These are phyloP conservation scores for Lytechinus pictus DNA, from an alignment of 35 echinoderm and acorn worm species.

Conservation along the genomic window DNA sequence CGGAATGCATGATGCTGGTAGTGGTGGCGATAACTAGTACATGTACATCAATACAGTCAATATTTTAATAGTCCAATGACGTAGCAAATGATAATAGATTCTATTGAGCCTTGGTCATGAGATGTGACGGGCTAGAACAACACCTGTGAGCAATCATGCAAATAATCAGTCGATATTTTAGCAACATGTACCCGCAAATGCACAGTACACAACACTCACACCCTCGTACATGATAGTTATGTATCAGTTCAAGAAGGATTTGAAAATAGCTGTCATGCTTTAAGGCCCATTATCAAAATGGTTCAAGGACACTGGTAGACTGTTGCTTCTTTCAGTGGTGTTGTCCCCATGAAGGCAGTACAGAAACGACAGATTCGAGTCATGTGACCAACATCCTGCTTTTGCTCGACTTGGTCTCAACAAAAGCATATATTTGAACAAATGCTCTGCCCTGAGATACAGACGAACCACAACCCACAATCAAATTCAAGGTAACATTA, in stretches of 20 bases:
- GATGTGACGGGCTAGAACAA: constrained; percentile 1
- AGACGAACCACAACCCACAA: neutral
- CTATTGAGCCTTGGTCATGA: neutral
- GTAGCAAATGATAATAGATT: constrained; percentile 10
- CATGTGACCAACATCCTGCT: constrained; percentile 15
- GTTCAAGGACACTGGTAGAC: neutral
- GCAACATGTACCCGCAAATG: neutral
- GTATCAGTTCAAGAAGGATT: neutral
- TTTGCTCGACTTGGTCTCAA: neutral
- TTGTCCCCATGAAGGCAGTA: neutral
- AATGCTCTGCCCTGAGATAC: neutral
- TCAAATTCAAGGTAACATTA: neutral
- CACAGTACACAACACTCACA: neutral
- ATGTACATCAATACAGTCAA: constrained; percentile 7
- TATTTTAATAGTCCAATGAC: neutral
- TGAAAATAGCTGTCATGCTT: neutral
- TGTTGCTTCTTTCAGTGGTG: neutral
- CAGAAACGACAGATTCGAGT: constrained; percentile 46
- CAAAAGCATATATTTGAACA: constrained; percentile 24
- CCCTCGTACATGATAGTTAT: no score
- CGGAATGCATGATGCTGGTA: neutral
- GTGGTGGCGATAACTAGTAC: constrained; percentile 15
- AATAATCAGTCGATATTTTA: neutral
- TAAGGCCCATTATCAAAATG: neutral
- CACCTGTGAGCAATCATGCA: neutral